Percentiles rank a stretch among this genome's conserved stretches.
These are phyloP conservation scores for Hyposoter didymator DNA, from an alignment of 2,888 invertebrate species.

Conservation along the genomic window DNA sequence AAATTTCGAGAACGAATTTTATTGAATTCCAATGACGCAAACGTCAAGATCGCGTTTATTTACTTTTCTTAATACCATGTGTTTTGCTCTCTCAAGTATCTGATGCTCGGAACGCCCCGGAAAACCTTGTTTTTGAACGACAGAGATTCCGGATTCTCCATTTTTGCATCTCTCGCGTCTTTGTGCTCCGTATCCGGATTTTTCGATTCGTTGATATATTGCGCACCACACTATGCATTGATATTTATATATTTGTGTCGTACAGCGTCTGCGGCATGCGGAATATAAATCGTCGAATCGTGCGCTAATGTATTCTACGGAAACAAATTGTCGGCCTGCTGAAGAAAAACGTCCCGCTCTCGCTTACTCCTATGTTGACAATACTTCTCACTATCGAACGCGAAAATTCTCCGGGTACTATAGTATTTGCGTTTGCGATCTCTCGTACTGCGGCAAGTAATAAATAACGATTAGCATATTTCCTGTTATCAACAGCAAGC, in stretches of 20 bases:
- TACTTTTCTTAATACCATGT: not conserved
- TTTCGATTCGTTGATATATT: constrained; percentile 22
- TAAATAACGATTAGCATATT: constrained; percentile 63
- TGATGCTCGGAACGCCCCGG: not conserved
- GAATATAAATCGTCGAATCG: constrained; percentile 63
- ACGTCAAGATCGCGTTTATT: not conserved
- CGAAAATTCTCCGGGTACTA: constrained; percentile 28
- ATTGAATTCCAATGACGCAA: not conserved
- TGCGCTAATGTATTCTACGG: constrained; percentile 55
- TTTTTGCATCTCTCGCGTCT: constrained; percentile 5
- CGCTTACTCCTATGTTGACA: not conserved
- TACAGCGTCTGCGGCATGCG: constrained; percentile 29
- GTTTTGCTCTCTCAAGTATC: not conserved
- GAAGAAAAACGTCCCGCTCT: constrained; percentile 2
- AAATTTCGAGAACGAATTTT: not conserved
- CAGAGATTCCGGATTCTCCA: constrained; percentile 40
- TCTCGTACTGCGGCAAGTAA: constrained; percentile 37
- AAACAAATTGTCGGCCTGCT: constrained; percentile 54
- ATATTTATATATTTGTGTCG: constrained; percentile 4
- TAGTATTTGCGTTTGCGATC: constrained; percentile 30
- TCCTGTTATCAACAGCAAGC: constrained; percentile 45
- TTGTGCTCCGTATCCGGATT: constrained; percentile 10
- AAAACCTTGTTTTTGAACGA: constrained; percentile 36
- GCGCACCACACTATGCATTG: not conserved
- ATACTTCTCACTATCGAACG: not conserved